phyloP scores from a whole-genome alignment of 1,140 invertebrate genomes.

The Camponotus vicinus region DNA sequence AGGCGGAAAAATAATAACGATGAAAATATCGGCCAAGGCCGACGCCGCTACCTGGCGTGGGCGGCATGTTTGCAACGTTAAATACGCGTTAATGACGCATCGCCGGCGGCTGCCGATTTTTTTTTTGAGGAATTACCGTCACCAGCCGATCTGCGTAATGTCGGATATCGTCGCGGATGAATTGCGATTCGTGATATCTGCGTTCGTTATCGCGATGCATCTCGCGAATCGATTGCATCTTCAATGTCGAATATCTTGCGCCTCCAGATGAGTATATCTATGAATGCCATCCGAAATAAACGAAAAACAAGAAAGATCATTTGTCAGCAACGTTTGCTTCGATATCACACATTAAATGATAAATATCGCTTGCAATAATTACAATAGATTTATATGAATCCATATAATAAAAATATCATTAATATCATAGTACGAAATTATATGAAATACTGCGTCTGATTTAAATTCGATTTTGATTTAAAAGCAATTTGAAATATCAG shows the following conservation, averaged over 20 bases:
- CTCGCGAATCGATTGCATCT: conserved; percentile 1
- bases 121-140: conserved; percentile 15
- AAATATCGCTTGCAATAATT: neutral
- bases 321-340: neutral
- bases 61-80: conserved; percentile 28
- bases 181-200: neutral
- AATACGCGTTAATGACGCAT: conserved; percentile 28
- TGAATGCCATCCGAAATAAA: neutral
- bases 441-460: neutral
- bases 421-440: neutral
- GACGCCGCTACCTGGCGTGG: conserved; percentile 50
- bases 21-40: conserved; percentile 72
- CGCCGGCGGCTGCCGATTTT: conserved; percentile 34
- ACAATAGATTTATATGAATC: neutral
- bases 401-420: neutral
- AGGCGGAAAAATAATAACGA: conserved; percentile 37
- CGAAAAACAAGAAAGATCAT: neutral
- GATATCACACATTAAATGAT: neutral
- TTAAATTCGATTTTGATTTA: neutral
- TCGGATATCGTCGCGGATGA: neutral
- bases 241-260: neutral
- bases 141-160: conserved; percentile 18
- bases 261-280: too few relatives aligned
- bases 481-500: neutral
- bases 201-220: neutral